These are phyloP conservation scores for Lasioglossum figueresi DNA, from an alignment of 2,888 invertebrate species.

Conservation along the genomic window DNA sequence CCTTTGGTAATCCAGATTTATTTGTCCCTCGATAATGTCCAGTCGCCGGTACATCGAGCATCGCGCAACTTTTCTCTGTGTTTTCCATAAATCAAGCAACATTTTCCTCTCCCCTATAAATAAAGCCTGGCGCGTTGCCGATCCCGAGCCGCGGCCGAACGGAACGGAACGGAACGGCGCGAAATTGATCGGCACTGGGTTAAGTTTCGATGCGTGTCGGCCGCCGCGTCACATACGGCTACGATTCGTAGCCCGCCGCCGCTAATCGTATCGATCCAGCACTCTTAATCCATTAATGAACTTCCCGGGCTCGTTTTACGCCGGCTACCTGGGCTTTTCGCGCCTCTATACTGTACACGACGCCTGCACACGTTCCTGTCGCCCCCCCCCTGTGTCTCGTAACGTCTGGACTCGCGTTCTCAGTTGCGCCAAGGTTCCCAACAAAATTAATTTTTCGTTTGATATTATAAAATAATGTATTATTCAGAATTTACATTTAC, in stretches of 20 bases:
- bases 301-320: slow-evolving; percentile 74
- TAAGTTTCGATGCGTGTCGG: slow-evolving; percentile 69
- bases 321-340: slow-evolving; percentile 70
- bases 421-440: background rate
- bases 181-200: slow-evolving; percentile 62
- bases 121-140: slow-evolving; percentile 8
- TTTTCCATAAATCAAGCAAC: slow-evolving; percentile 58
- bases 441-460: background rate
- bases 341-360: slow-evolving; percentile 64
- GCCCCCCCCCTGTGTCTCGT: background rate
- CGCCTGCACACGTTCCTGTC: slow-evolving; percentile 41
- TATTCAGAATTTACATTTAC: too few relatives aligned
- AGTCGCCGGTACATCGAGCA: slow-evolving; percentile 33
- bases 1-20: slow-evolving; percentile 63
- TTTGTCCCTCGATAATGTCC: slow-evolving; percentile 58
- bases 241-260: slow-evolving; percentile 8
- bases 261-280: slow-evolving; percentile 77
- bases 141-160: background rate
- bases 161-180: background rate
- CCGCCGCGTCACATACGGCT: slow-evolving; percentile 44
- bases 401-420: background rate
- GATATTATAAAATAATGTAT: background rate
- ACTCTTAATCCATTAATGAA: slow-evolving; percentile 81
- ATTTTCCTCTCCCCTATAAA: background rate
- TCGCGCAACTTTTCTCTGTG: slow-evolving; percentile 34